Base-by-base conservation (phyloP, 2,113 vertebrate species). In the Scolopax mira region DNA sequence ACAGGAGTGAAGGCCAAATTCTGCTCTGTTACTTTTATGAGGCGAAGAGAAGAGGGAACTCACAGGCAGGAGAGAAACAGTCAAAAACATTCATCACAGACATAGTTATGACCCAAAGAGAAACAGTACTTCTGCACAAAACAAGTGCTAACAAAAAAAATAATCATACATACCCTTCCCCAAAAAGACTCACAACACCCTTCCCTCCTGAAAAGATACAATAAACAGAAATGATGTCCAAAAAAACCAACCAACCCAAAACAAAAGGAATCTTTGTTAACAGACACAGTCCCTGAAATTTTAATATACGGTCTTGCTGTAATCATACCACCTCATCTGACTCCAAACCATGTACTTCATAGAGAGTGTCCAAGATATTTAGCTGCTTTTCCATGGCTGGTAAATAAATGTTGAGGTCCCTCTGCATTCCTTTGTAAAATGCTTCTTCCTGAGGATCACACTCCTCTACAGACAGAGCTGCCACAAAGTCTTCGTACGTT, bases 311-410 rank as follows among this genome's bases (percentile, higher is more conserved):
- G 81, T 78, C 82, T 93, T 60, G 77, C 69, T 73, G 94, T 49
- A 28, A 52, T 99, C 98, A 99, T 96, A 99, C 99, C 81, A 99
- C 98, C 97, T 99, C 99, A 14, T 99, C 99, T 5, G 99, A 99
- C 90, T 99, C 99, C 96, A 99, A 98, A 95, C 98, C 98, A 79
- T 99, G 98, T 80, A 99, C 97, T 88, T 99, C 99, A 22, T 99
- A 99, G 55, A 99, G 97, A 89, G 97, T 96, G 86, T 99, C 99
- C 93, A 99, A 98, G 92, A 99, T 98, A 74, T 95, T 97, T 94
- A 99, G 98, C 97, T 99, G 99, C 81, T 98, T 98, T 96, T 99
- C 98, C 99, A 99, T 99, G 93, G 99, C 99, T 17, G 99, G 99
- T 85, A 99, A 98, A 96, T 99, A 99, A 90, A 98, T 49, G 67